A percentile compares a stretch with the other conserved stretches of the same genome.
Evolutionary conservation across 1,140 invertebrate genomes (phyloP).

Genomic region (Penaeus vannamei): DNA sequence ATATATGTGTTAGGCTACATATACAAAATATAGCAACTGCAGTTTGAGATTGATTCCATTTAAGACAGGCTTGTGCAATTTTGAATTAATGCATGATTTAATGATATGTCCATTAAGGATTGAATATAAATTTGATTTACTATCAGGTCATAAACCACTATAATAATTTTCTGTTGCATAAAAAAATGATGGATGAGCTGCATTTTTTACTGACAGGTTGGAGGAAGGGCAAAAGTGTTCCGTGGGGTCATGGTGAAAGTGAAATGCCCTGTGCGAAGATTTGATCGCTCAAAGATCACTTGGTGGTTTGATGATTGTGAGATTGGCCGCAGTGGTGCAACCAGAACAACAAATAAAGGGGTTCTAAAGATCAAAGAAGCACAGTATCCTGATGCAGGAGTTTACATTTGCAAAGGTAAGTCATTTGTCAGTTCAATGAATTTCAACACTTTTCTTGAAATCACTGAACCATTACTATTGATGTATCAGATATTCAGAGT

Average conservation of each 20-base stretch:
- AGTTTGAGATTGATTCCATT: too few species aligned
- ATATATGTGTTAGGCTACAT: background rate
- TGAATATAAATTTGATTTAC: too few species aligned
- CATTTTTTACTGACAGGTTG: conserved; percentile 76
- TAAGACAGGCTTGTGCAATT: too few species aligned
- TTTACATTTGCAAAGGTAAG: conserved; percentile 85
- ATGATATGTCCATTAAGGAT: too few species aligned
- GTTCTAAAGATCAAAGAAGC: conserved; percentile 86
- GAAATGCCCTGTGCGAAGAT: conserved; percentile 88
- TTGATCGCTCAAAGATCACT: conserved; percentile 74
- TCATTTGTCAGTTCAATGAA: background rate
- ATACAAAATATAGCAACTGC: too few species aligned
- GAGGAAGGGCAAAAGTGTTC: conserved; percentile 87
- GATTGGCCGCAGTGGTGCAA: conserved; percentile 82
- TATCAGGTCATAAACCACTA: too few species aligned
- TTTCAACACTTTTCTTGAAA: background rate
- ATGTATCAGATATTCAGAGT: conserved; percentile 8
- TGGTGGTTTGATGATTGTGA: conserved; percentile 55
- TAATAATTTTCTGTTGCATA: too few species aligned
- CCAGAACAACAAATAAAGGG: conserved; percentile 89
- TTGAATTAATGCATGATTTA: too few species aligned
- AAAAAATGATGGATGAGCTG: background rate
- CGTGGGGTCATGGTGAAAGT: conserved; percentile 90
- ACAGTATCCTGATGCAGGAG: conserved; percentile 82
- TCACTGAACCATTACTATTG: background rate